Evolutionary conservation across 2,113 vertebrate species (phyloP).

Genomic region (Triplophysa tibetana): DNA sequence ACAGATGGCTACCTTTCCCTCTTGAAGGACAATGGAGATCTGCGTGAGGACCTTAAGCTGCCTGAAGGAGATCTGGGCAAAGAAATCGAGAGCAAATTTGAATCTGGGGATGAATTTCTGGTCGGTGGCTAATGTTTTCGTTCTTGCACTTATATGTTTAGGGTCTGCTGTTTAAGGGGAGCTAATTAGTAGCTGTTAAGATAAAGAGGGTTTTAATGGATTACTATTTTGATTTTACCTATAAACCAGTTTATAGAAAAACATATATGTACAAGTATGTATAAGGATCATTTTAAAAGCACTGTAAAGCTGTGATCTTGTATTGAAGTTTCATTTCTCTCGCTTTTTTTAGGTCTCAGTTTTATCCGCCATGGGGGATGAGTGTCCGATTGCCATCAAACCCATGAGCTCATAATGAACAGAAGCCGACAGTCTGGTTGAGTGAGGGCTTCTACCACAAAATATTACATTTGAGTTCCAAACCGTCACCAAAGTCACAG

Average conservation of each 20-base stretch:
- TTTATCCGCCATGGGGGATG: slow-evolving; percentile 84
- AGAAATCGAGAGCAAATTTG: slow-evolving; percentile 82
- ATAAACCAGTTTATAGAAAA: too few species aligned
- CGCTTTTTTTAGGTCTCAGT: slow-evolving; percentile 80
- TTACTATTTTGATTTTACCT: too few species aligned
- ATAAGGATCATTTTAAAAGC: not conserved
- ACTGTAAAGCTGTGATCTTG: slow-evolving; percentile 18
- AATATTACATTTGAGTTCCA: slow-evolving; percentile 78
- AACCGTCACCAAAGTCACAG: slow-evolving; percentile 87
- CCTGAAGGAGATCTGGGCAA: slow-evolving; percentile 86
- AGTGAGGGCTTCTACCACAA: slow-evolving; percentile 73
- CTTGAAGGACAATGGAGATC: slow-evolving; percentile 81
- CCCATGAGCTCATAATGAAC: slow-evolving; percentile 73
- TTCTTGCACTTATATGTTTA: not conserved
- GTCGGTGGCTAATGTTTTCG: slow-evolving; percentile 58
- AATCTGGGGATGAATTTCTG: slow-evolving; percentile 82
- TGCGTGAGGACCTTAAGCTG: slow-evolving; percentile 87
- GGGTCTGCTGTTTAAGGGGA: too few species aligned
- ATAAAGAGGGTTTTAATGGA: too few species aligned
- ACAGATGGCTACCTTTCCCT: slow-evolving; percentile 84
- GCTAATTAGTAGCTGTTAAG: too few species aligned
- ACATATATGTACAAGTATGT: too few species aligned
- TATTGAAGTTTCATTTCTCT: not conserved
- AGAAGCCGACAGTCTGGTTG: slow-evolving; percentile 67
- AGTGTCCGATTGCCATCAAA: slow-evolving; percentile 84